These are phyloP conservation scores for Maniola hyperantus DNA, from an alignment of 2,888 invertebrate species.

Conservation along the genomic window DNA sequence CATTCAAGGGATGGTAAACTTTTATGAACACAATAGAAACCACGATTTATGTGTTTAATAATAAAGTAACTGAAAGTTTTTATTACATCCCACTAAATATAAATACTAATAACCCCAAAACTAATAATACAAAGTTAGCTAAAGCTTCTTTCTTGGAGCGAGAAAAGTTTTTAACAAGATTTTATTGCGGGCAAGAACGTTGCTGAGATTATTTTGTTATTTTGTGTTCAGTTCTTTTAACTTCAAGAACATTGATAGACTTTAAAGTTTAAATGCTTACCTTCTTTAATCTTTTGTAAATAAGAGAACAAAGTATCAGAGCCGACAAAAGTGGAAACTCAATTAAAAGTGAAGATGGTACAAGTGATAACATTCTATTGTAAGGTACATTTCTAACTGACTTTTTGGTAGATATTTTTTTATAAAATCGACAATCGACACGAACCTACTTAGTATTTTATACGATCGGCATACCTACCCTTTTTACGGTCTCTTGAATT, in stretches of 20 bases:
- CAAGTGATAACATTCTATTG: neutral
- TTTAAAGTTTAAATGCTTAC: conserved; percentile 6
- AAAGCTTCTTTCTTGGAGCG: conserved; percentile 15
- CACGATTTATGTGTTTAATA: neutral
- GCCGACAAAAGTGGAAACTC: neutral
- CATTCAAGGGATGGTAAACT: no score
- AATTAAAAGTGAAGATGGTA: neutral
- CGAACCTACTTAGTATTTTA: neutral
- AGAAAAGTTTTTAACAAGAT: conserved; percentile 19
- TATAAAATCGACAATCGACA: neutral
- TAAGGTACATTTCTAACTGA: neutral
- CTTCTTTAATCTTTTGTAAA: conserved; percentile 7
- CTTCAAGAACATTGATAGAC: neutral
- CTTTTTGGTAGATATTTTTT: neutral
- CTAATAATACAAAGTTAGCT: conserved; percentile 5
- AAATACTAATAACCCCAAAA: conserved; percentile 11
- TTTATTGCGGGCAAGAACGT: conserved; percentile 15
- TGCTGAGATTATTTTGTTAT: conserved; percentile 11
- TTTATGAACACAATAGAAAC: neutral
- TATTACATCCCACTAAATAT: neutral
- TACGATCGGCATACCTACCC: neutral
- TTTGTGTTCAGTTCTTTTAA: conserved; percentile 2
- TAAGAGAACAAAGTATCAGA: neutral
- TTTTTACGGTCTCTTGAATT: neutral
- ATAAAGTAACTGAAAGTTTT: neutral